phyloP scores from a whole-genome alignment of 2,113 vertebrate species.

The Vireo altiloquus region DNA sequence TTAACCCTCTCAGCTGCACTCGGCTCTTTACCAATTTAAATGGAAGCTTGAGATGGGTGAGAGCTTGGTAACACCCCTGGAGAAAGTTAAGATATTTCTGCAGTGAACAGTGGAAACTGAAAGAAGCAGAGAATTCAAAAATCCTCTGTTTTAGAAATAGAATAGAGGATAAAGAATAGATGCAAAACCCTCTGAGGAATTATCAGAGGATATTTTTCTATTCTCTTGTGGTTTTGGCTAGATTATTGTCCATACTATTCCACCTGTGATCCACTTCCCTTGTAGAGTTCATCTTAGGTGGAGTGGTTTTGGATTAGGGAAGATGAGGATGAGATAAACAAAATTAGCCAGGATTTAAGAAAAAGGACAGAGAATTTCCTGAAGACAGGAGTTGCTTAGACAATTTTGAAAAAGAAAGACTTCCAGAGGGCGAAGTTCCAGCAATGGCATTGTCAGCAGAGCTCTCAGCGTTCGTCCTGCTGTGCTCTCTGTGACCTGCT shows the following conservation, averaged over 20 bases:
- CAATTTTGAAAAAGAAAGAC: not conserved
- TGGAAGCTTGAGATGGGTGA: not conserved
- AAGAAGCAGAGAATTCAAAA: not conserved
- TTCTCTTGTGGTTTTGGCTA: not conserved
- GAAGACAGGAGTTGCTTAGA: not conserved
- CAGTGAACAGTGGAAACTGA: not conserved
- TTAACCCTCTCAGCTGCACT: not conserved
- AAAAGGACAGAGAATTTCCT: not conserved
- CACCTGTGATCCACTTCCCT: not conserved
- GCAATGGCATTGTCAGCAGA: fast-evolving
- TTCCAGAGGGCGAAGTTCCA: not conserved
- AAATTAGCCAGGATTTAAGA: not conserved
- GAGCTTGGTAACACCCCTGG: not conserved
- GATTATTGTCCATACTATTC: not conserved
- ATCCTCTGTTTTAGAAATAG: not conserved
- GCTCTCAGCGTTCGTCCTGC: fast-evolving
- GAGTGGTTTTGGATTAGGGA: not conserved
- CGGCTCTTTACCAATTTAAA: not conserved
- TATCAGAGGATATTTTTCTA: not conserved
- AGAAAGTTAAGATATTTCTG: not conserved
- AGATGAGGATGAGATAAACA: not conserved
- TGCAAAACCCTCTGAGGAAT: not conserved
- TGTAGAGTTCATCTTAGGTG: not conserved
- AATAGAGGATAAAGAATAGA: not conserved
- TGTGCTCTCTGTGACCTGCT: not conserved